Base-by-base conservation (phyloP, 23 tunicate species). In the Oikopleura vanhoeffeni region DNA sequence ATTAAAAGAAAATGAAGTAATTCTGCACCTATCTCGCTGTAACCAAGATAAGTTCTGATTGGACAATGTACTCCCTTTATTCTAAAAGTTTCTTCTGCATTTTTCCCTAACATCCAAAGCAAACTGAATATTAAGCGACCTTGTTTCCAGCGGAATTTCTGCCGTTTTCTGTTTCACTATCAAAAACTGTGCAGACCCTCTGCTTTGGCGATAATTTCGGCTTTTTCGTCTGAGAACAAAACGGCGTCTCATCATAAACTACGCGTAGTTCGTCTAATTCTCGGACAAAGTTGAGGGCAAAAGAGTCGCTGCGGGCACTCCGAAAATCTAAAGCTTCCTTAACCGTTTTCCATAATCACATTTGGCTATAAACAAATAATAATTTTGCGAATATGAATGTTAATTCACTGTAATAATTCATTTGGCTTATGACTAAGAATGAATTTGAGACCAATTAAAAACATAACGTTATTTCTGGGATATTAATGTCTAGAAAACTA, bases 231-330 rank as follows among this genome's bases (percentile, higher is more conserved):
- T 1, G 99, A 95, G 75, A 95, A 95, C 0, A 95, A 86, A 13
- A 95, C 99, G 0, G 99, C 99, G 84, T 95, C 99, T 8, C 99
- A 88, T 95, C 99, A 76, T 90, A 95, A 1, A 96, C 99, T 33
- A 95, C 94, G 41, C 91, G 85, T 30, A 86, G 85, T 38, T 86
- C 86, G 8, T 85, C 41, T 27, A 39, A 40, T 2, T 83, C 85
- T 83, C 86, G 39, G 41, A 30, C 24, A 41, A 83, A 58, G 77
- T 58, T 71, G 83, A 1, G 0, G 87, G 41, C 39, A 84, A 86
- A 42, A 95, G 41, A 41, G 88, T 89, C 57, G 99, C 99, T 0
- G 99, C 86, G 32, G 99, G 91, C 39, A 94, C 88, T 1, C 98
- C 96, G 82, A 39, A 1, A n/a, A 67, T 40, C 28, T 84, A 67